Evolutionary conservation across 2,797 vertebrate species (phyloP), one percentile per base, ranked within the genome.

Genomic region (Squalus acanthias): DNA sequence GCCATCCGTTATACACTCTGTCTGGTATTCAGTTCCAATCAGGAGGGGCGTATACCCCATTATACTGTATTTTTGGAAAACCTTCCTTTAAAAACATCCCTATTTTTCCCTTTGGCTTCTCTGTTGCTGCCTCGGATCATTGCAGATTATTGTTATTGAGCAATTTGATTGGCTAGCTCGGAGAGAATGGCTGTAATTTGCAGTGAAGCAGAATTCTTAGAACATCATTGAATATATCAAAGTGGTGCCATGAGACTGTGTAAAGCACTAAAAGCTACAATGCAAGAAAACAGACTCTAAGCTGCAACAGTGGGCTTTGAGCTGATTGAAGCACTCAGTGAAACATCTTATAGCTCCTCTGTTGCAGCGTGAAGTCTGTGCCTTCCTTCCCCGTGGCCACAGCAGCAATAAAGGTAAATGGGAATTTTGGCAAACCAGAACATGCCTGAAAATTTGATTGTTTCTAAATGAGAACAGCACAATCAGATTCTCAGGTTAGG

Each of bases 181-280:
- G 7, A 33, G 94, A 33, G 70, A 74, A 95, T 95, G 93, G 26
- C 24, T 95, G 24, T 57, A 95, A 95, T 95, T 72, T 95, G 50
- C 26, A 74, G 46, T 95, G 46, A 69, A 95, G 26, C 94, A 95
- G 46, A 76, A 57, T 33, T 95, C 70, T 20, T 74, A 95, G 50
- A 22, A 95, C 94, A 95, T 95, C 70, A 60, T 95, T 95, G 70
- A 76, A 95, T 57, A 60, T 76, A 76, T 95, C 72, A 60, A 95
- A 76, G 50, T n/a, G 26, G 26, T 95, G 22, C 10, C 94, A 60
- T 57, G 70, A 95, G 50, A 76, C 39, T 57, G 26, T 74, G 24
- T 57, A 76, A 74, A 29, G 70, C 53, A 76, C 93, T 95, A 53
- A 72, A 3, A 24, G 93, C 2, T 70, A 60, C 50, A 50, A 29